Conservation (phyloP, 2,888 invertebrate genomes). For the Aspidiotus destructor region DNA sequence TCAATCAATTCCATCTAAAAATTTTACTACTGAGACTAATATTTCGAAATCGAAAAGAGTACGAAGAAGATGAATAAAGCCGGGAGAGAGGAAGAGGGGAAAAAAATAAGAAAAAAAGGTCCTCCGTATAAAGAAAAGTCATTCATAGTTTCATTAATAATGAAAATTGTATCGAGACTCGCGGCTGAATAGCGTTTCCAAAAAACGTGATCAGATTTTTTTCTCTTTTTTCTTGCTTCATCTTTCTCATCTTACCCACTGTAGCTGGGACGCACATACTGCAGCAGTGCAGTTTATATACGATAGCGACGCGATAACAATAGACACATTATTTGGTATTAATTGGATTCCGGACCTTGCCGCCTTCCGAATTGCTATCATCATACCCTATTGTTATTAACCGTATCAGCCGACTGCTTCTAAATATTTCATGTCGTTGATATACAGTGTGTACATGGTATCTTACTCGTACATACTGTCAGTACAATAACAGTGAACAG, state of each 20-base stretch:
- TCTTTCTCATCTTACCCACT: no score
- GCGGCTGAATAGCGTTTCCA: not conserved
- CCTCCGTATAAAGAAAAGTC: no score
- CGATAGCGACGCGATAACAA: slow-evolving; percentile 10
- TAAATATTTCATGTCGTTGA: slow-evolving; percentile 30
- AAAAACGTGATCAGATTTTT: slow-evolving; percentile 1
- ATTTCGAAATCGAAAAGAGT: no score
- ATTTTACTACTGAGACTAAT: no score
- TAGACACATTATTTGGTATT: slow-evolving; percentile 31
- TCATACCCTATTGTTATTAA: slow-evolving; percentile 30
- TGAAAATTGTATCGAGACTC: no score
- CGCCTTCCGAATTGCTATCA: slow-evolving; percentile 27
- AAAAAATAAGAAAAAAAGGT: no score
- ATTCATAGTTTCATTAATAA: no score
- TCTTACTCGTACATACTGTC: no score
- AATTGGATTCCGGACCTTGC: slow-evolving; percentile 31
- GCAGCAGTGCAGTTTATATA: not conserved
- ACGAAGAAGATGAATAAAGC: no score
- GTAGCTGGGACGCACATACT: not conserved
- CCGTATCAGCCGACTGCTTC: slow-evolving; percentile 28
- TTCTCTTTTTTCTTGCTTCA: not conserved
- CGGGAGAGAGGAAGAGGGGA: no score
- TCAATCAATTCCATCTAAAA: no score
- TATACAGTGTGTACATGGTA: not conserved
- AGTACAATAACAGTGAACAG: no score